A percentile compares a stretch with the other conserved stretches of the same genome.
These are phyloP conservation scores for Leucoma salicis DNA, from an alignment of 2,888 invertebrate species.

Conservation along the genomic window DNA sequence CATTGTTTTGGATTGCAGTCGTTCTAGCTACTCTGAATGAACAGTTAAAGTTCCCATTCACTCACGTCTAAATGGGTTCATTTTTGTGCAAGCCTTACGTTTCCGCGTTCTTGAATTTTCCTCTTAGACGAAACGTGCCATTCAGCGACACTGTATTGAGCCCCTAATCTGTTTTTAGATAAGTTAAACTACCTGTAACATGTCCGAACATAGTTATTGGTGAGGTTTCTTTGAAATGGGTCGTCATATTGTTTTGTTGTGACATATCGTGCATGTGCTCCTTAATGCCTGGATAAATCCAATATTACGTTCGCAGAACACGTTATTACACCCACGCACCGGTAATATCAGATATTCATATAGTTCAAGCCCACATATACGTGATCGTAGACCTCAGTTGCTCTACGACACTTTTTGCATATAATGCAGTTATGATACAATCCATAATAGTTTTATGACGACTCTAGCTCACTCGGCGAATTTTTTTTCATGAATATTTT, in stretches of 20 bases:
- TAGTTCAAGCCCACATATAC: neutral
- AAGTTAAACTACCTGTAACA: neutral
- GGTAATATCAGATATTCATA: neutral
- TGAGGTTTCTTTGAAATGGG: neutral
- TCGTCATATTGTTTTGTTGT: neutral
- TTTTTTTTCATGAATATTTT: too few species aligned
- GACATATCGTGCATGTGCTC: neutral
- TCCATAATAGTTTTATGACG: neutral
- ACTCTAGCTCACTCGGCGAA: too few species aligned
- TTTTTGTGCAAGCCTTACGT: constrained; percentile 58
- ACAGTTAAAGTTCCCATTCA: constrained; percentile 69
- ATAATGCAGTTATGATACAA: neutral
- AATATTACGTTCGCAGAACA: neutral
- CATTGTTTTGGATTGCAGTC: constrained; percentile 63
- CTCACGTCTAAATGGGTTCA: constrained; percentile 62
- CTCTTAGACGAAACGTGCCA: constrained; percentile 30
- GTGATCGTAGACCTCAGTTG: too few species aligned
- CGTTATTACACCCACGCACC: neutral
- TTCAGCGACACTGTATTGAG: constrained; percentile 31
- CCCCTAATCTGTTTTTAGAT: constrained; percentile 8
- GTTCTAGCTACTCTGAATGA: constrained; percentile 59
- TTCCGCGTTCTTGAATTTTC: constrained; percentile 60
- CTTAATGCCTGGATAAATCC: neutral
- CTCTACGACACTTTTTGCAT: neutral
- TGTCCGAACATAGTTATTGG: neutral